Evolutionary conservation across 2,113 vertebrate species (phyloP), one percentile per base, ranked within the genome.

Genomic region (Herpailurus yagouaroundi): DNA sequence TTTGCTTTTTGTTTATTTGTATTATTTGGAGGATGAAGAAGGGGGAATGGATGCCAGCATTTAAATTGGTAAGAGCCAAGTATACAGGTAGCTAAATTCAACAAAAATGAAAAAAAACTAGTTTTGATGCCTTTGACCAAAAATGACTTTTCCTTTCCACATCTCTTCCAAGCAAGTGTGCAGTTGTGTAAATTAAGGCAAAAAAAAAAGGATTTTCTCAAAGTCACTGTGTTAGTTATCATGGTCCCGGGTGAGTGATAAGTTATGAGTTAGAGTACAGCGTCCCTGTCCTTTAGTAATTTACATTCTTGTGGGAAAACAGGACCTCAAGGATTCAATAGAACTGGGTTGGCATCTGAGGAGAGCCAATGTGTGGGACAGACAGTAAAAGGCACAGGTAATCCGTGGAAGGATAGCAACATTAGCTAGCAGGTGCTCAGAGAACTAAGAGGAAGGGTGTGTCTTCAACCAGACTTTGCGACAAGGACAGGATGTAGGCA

Each of bases 81-180:
- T 48, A 80, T 25, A 88, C 12, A 81, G 33, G 38, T 80, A 19
- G 15, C 15, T 36, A 73, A 93, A 71, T 74, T 66, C 63, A 93
- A 86, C 45, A 74, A 89, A 66, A 97, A 74, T 57, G 6, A 16
- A 21, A 71, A 45, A 55, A 13, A 81, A n/a, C 12, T 48, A 14
- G 10, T 81, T 81, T 85, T 91, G n/a, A 45, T 23, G 31, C 38
- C 18, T 87, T 66, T 95, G n/a, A 82, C 12, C 60, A 94, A 85
- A 95, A 76, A 57, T 63, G 12, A 89, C 48, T 84, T 83, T 41
- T 83, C n/a, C 12, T 16, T 38, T 88, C n/a, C 27, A 63, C 6
- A 41, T 48, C 69, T 95, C 77, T 91, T 84, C 69, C 19, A 93
- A 97, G 29, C 9, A 77, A 84, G 31, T 93, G 38, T 94, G 33